Base-by-base conservation (phyloP, 1,140 invertebrate species). In the Drosophila nikananu region DNA sequence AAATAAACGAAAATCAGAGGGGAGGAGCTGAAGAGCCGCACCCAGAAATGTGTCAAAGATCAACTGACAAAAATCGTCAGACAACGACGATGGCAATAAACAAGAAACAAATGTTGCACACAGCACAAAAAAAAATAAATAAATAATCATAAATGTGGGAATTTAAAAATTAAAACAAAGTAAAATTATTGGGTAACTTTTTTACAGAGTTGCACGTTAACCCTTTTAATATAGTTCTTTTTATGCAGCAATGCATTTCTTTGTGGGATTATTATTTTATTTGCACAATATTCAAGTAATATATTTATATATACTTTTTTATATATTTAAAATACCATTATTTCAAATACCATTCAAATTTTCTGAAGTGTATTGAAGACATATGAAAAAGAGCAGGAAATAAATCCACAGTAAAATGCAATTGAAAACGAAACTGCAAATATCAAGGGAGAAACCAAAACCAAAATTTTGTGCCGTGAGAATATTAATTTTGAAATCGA, bases 11-110 rank as follows among this genome's bases (percentile, higher is more conserved):
- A 48, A 42, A 21, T 30, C 61, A 66, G 42, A 19, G 44, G 19
- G 52, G 51, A 54, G 39, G 52, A 70, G 59, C 68, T 46, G 67
- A 39, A 8, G 35, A 65, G 78, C 86, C 86, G 86, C 86, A 90
- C 86, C 86, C 86, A 58, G 37, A 89, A 84, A 90, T 90, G 65
- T 90, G 86, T 90, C 86, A 90, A 90, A 90, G 86, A 90, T 90
- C 86, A 90, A 90, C 86, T 90, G 86, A 90, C 86, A 89, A 89
- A 89, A 89, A 84, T 84, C 86, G 81, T 74, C 80, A 81, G 70
- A 77, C 71, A 61, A 59, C 75, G 63, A 57, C 72, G 55, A 70
- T 35, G 46, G 70, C 68, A 80, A 86, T 79, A 89, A 89, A 75
- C 74, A 84, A 84, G 81, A 68, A 68, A 64, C 65, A 80, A 83